Conservation (phyloP, 2,113 vertebrate genomes). For the Hydrochoerus hydrochaeris region DNA sequence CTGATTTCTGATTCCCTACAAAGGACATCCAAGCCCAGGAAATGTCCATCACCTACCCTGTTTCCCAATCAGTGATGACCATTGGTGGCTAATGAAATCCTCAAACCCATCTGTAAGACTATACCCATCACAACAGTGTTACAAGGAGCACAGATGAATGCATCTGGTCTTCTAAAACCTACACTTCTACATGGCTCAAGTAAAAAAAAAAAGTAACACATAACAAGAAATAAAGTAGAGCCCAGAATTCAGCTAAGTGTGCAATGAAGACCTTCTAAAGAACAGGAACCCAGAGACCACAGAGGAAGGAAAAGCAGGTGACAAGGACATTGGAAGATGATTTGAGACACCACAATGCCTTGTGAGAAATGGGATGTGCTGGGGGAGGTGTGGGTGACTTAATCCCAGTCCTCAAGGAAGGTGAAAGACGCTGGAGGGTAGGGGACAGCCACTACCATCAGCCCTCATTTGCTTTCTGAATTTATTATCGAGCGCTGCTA, state of each 20-base stretch:
- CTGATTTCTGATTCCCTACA: not conserved
- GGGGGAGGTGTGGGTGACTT: no score
- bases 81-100: not conserved
- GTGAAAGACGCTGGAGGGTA: not conserved
- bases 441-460: not conserved
- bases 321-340: not conserved
- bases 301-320: not conserved
- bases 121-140: not conserved
- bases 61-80: not conserved
- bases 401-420: not conserved
- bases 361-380: not conserved
- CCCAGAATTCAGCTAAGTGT: not conserved
- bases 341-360: not conserved
- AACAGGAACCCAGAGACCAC: not conserved
- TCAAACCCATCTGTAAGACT: not conserved
- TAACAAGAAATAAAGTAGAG: not conserved
- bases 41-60: accelerated
- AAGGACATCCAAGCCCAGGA: not conserved
- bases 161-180: not conserved
- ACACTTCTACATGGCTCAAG: not conserved
- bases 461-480: not conserved
- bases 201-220: not conserved
- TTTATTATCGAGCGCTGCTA: no score
- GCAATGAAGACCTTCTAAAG: not conserved
- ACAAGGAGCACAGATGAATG: not conserved